Base-by-base conservation (phyloP, 2,888 invertebrate genomes). In the Callinectes sapidus region DNA sequence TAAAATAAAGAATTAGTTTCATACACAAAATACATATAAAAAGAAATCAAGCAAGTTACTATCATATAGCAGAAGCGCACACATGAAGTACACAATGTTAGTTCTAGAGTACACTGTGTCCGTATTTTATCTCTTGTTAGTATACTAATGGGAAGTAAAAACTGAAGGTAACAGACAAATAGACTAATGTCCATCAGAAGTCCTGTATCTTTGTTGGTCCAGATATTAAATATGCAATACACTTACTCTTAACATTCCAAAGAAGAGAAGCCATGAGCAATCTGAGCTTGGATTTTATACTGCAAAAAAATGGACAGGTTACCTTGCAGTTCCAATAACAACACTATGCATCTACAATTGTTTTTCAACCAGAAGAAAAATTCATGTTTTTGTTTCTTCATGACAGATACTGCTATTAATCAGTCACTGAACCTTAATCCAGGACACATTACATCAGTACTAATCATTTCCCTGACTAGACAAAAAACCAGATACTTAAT, bases 221-320 rank as follows among this genome's bases (percentile, higher is more conserved):
- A 32, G 32, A 13, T 32, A 13, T 81, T 35, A 35, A 35, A 81
- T 81, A 28, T 86, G 61, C 16, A 90, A 71, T n/a, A 10, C 90
- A 90, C 90, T 90, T 90, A 90, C 90, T 85, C 85, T 81, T 90
- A 85, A 55, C 86, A 55, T 86, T 90, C 90, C 90, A 90, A 86
- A 90, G 86, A 55, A 90, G 90, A 55, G 90, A 90, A 86, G 90
- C 81, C 90, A 90, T 90, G 85, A 23, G 55, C 54, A 55, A 35
- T 32, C 55, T 55, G 86, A 55, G 90, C 90, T 35, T 90, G 86
- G 18, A 23, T 90, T 86, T 90, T 86, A 48, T 90, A 85, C 71
- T 77, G 71, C 55, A 90, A 90, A 90, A 35, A 85, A 55, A 90
- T 86, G 90, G 39, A 90, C 13, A 13, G 81, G 81, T 81, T 81